Percentiles rank a stretch among this genome's conserved stretches.
These are phyloP conservation scores for Melanostigma gelatinosum DNA, from an alignment of 2,113 vertebrate species.

Conservation along the genomic window DNA sequence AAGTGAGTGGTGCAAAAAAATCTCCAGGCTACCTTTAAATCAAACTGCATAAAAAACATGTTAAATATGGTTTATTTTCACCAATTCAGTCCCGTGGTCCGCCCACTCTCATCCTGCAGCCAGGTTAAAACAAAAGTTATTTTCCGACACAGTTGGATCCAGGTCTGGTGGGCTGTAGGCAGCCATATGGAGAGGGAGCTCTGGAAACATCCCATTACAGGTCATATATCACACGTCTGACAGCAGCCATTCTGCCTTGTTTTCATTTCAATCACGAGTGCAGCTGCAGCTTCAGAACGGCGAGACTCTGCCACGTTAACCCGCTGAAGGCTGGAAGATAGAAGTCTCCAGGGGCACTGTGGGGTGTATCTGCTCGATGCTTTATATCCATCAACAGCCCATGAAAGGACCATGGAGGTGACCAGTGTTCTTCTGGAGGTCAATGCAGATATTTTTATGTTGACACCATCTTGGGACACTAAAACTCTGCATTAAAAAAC, in stretches of 20 bases:
- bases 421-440: not conserved
- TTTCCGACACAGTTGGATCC: constrained; percentile 65
- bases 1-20: not conserved
- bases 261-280: constrained; percentile 94
- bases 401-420: not conserved
- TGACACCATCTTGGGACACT: not conserved
- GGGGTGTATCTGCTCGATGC: constrained; percentile 20
- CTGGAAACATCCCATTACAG: constrained; percentile 94
- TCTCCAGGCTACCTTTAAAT: not conserved
- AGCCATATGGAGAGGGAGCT: constrained; percentile 88
- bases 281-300: constrained; percentile 84
- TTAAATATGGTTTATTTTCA: constrained; percentile 12
- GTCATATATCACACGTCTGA: constrained; percentile 92
- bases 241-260: constrained; percentile 91
- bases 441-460: not conserved
- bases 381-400: constrained; percentile 15
- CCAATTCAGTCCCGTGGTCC: not conserved
- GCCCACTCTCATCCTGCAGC: constrained; percentile 3
- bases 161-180: constrained; percentile 84
- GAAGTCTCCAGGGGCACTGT: constrained; percentile 8
- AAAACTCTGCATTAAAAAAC: not conserved
- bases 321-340: constrained; percentile 66
- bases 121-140: constrained; percentile 47
- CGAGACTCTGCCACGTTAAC: constrained; percentile 84
- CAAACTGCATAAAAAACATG: constrained; percentile 14